Base-by-base conservation (phyloP, 2,888 invertebrate species). In the Anoplius nigerrimus region DNA sequence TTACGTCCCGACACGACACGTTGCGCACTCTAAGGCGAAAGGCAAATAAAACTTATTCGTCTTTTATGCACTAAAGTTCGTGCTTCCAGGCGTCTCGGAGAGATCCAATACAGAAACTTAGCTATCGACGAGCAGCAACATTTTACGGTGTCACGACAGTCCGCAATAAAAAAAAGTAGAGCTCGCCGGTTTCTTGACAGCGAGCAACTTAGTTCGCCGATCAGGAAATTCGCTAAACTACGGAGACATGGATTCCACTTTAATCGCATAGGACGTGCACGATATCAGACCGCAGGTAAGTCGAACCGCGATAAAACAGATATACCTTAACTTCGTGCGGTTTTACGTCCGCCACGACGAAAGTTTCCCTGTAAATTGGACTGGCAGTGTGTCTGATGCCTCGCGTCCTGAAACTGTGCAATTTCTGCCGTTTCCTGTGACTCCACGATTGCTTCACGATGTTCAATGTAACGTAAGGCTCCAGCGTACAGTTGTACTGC, bases 361-460 rank as follows among this genome's bases (percentile, higher is more conserved):
- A 90, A 55, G 88, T 87, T 77, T 90, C 89, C 67, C 87, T 86
- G 75, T 88, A 90, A 71, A 88, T 84, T 21, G 90, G 90, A 73
- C 84, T 89, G 55, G 87, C 87, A 2, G 90, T 88, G 74, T 89
- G 89, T 48, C 87, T 82, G 58, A 88, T 83, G 27, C 87, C 84
- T 69, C 89, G 86, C 34, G 89, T 89, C 74, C 87, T 83, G 53
- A 89, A 88, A 70, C 84, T 86, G 71, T 89, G 87, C 61, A 89
- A 72, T 65, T 87, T 87, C 62, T 85, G 83, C n/a, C 81, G 85
- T 56, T 86, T 89, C 62, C 87, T 77, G 58, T 85, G 81, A 6
- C 85, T 81, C 89, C 89, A 89, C 16, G 86, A 83, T 66, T 85
- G 79, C 64, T 87, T 88, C 22, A 85, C 73, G 21, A 89, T 83